A percentile compares a stretch with the other conserved stretches of the same genome.
These are phyloP conservation scores for Aix galericulata DNA, from an alignment of 2,113 vertebrate species.

Conservation along the genomic window DNA sequence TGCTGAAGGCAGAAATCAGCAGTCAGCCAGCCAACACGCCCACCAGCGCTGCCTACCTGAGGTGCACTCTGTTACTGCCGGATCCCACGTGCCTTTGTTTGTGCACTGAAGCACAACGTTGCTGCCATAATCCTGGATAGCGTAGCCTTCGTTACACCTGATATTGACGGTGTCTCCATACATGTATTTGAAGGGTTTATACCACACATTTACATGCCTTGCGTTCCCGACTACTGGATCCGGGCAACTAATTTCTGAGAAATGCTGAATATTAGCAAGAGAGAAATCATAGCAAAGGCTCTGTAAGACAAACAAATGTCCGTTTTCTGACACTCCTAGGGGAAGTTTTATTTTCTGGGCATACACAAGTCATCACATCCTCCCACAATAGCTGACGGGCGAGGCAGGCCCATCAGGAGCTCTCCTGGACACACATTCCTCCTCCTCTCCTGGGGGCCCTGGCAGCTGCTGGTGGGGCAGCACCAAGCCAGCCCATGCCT, in stretches of 20 bases:
- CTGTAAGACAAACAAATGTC: background rate
- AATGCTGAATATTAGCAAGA: background rate
- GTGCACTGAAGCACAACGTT: fast-evolving
- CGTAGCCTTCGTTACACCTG: fast-evolving
- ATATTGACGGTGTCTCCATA: background rate
- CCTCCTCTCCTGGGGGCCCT: background rate
- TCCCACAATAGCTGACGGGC: background rate
- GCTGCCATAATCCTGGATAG: fast-evolving
- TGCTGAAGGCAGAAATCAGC: background rate
- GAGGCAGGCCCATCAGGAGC: background rate
- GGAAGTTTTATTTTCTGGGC: background rate
- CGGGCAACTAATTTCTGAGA: background rate
- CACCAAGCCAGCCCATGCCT: too few relatives aligned
- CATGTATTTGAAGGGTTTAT: fast-evolving
- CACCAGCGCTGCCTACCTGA: background rate
- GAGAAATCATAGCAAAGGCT: background rate
- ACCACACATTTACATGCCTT: fast-evolving
- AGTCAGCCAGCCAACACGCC: fast-evolving
- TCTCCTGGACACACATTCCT: background rate
- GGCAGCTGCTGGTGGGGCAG: background rate
- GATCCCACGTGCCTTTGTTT: fast-evolving
- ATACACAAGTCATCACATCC: background rate
- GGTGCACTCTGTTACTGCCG: background rate
- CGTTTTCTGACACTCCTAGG: background rate
- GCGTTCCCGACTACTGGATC: background rate